Evolutionary conservation across 1,140 invertebrate species (phyloP), one percentile per base, ranked within the genome.

Genomic region (Lepidurus apus): DNA sequence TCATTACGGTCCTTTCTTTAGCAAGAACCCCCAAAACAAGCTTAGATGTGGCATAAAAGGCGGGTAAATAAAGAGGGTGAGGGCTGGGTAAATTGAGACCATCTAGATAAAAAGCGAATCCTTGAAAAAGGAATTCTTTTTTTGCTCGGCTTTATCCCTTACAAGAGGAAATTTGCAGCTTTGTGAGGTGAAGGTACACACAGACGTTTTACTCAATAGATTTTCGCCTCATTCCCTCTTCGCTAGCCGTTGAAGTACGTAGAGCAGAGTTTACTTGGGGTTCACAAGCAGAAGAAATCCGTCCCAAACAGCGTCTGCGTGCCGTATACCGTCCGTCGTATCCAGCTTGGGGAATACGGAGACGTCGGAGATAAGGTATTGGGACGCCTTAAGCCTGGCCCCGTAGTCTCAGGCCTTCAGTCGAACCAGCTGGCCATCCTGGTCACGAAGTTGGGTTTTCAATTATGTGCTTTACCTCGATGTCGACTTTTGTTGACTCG

Each of bases 281-380:
- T 9, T 65, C 53, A 7, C 8, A 21, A 3, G 13, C 17, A 65
- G n/a, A 65, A n/a, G 53, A 65, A 65, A n/a, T 21, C 17, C 5
- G 17, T 65, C 53, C n/a, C 0, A 65, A 65, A 65, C 53, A 3
- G 53, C 53, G 53, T 65, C 53, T 65, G 53, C 53, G 53, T 65
- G 53, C 4, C 17, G 9, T 7, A 9, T 65, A 11, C 53, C 53
- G n/a, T 65, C 53, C 53, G 17, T 65, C 13, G 17, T 65, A 17
- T 65, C 17, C 21, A 17, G 6, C 8, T 65, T 21, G 53, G 53
- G 21, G 53, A 65, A 13, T 65, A 65, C 53, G 17, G 53, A 65
- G 53, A 65, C 53, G 53, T 65, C 9, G 53, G 21, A 65, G 53
- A 65, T 65, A 65, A 65, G 53, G 53, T 65, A 65, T 65, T 65